A percentile compares a stretch with the other conserved stretches of the same genome.
These are phyloP conservation scores for Sterna hirundo DNA, from an alignment of 2,113 vertebrate genomes.

Conservation along the genomic window DNA sequence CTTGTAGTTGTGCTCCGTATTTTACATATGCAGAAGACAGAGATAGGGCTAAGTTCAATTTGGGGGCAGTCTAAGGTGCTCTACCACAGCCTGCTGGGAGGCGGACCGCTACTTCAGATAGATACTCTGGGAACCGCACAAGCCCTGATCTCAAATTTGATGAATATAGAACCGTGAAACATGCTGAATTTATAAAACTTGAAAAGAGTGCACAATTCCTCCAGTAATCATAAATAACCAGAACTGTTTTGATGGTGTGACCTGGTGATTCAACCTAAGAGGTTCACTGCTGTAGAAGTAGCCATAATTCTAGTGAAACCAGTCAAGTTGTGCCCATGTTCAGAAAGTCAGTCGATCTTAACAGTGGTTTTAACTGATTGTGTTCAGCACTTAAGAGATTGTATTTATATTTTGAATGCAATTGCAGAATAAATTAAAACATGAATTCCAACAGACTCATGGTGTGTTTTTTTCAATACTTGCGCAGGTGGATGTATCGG, in stretches of 20 bases:
- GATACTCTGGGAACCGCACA: neutral
- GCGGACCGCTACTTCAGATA: neutral
- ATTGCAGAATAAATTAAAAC: constrained; percentile 21
- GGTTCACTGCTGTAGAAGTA: neutral
- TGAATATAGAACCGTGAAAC: neutral
- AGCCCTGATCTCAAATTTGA: neutral
- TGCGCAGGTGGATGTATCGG: neutral
- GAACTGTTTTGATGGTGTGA: neutral
- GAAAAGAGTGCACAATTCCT: neutral
- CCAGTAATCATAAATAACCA: neutral
- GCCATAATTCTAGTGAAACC: neutral
- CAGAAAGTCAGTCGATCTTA: neutral
- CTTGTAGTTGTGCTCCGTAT: neutral
- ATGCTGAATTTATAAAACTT: neutral
- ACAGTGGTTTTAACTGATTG: neutral
- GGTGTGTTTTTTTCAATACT: neutral
- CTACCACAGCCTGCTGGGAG: neutral
- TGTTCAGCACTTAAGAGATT: neutral
- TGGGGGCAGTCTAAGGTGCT: neutral
- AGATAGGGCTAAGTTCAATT: neutral
- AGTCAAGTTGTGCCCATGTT: neutral
- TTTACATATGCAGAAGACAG: neutral
- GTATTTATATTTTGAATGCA: constrained; percentile 34
- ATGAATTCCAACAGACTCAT: neutral
- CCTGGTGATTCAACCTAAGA: neutral